Conservation (phyloP, 2,888 invertebrate genomes). For the Branchellion lobata region DNA sequence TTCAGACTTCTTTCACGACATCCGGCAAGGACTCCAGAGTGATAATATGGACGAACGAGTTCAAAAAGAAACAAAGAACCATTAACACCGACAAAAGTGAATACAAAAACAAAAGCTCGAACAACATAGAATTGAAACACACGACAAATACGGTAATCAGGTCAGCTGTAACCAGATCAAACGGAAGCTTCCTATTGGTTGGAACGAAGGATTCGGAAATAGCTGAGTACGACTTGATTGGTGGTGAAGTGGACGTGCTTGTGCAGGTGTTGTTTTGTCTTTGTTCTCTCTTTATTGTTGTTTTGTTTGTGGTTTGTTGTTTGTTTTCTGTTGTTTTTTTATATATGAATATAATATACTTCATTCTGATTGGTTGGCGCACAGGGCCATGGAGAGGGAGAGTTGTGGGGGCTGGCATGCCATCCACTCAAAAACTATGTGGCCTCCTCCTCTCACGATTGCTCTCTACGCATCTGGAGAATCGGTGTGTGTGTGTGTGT, state of each 20-base stretch:
- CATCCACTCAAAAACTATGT: slow-evolving; percentile 60
- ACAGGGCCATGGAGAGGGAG: slow-evolving; percentile 63
- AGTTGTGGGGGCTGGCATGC: slow-evolving; percentile 62
- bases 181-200: slow-evolving; percentile 60
- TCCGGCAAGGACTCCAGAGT: slow-evolving; percentile 64
- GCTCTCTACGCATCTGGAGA: slow-evolving; percentile 61
- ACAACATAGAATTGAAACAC: slow-evolving; percentile 56
- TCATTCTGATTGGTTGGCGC: no score
- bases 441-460: slow-evolving; percentile 63
- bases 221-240: slow-evolving; percentile 60
- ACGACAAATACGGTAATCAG: slow-evolving; percentile 59
- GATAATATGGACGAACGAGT: slow-evolving; percentile 62
- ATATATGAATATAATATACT: not conserved
- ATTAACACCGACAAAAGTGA: slow-evolving; percentile 56
- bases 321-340: no score
- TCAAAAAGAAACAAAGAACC: slow-evolving; percentile 61
- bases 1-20: slow-evolving; percentile 58
- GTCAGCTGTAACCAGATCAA: slow-evolving; percentile 59
- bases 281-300: no score
- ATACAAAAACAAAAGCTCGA: slow-evolving; percentile 52
- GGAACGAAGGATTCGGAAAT: slow-evolving; percentile 63
- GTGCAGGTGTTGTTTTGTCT: slow-evolving; percentile 61
- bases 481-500: slow-evolving; percentile 1
- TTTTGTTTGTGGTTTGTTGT: no score
- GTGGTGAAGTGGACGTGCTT: slow-evolving; percentile 59